Evolutionary conservation across 2,113 vertebrate genomes (phyloP).

Genomic region (Vombatus ursinus): DNA sequence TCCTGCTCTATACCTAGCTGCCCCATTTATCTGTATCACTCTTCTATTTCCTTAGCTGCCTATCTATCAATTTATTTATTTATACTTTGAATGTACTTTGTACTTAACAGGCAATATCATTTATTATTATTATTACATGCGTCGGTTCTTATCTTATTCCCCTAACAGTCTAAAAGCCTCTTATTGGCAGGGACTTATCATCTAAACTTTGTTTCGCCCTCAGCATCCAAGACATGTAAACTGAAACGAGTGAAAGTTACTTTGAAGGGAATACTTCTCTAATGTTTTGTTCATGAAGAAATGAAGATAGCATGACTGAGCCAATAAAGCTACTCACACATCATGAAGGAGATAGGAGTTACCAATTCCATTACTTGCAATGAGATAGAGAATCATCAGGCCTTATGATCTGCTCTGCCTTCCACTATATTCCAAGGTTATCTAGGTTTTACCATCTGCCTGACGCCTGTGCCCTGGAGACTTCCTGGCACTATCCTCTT

Average conservation of each 20-base stretch:
- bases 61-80: not conserved
- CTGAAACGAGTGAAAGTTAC: not conserved
- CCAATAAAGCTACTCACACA: not conserved
- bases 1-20: not conserved
- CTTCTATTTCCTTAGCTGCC: not conserved
- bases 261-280: not conserved
- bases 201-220: not conserved
- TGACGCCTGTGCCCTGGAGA: not conserved
- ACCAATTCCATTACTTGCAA: not conserved
- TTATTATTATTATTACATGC: not conserved
- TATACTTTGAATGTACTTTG: not conserved
- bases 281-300: not conserved
- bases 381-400: not conserved
- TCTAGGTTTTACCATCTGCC: not conserved
- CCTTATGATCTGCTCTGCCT: not conserved
- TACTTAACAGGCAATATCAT: not conserved
- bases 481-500: not conserved
- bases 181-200: not conserved
- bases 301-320: not conserved
- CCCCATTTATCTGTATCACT: not conserved
- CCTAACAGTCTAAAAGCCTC: not conserved
- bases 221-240: not conserved
- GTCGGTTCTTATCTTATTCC: not conserved
- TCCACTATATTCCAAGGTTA: not conserved
- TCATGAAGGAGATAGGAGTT: not conserved